These are phyloP conservation scores for Alviniconcha marisindica DNA, from an alignment of 1,140 invertebrate genomes.

Conservation along the genomic window DNA sequence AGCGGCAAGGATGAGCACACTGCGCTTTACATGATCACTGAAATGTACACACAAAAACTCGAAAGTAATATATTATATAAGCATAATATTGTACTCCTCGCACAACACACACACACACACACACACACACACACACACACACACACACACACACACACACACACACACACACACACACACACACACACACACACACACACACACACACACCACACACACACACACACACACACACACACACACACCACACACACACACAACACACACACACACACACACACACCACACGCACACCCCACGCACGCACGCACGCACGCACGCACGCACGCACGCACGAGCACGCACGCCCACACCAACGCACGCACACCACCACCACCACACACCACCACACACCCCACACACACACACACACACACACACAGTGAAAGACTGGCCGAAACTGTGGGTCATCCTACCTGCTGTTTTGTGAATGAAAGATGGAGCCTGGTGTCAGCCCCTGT, in stretches of 20 bases:
- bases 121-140: background rate
- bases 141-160: background rate
- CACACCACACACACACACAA: slow-evolving; percentile 25
- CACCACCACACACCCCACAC: background rate
- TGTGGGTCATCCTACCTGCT: too few relatives aligned
- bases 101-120: slow-evolving; percentile 8
- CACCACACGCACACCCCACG: background rate
- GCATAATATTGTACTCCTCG: too few relatives aligned
- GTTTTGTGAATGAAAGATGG: too few relatives aligned
- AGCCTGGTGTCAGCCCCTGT: too few relatives aligned
- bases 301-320: background rate
- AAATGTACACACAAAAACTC: too few relatives aligned
- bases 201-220: slow-evolving; percentile 8
- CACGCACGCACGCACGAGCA: background rate
- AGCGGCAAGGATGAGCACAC: too few relatives aligned
- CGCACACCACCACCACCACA: background rate
- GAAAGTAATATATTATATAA: too few relatives aligned
- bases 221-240: slow-evolving; percentile 20
- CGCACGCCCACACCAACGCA: slow-evolving; percentile 7
- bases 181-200: background rate
- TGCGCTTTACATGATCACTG: too few relatives aligned
- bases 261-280: slow-evolving; percentile 21
- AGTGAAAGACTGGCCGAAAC: background rate
- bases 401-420: slow-evolving; percentile 1
- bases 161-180: background rate